Evolutionary conservation across 1,140 invertebrate genomes (phyloP).

Genomic region (Diploscapter pachys): DNA sequence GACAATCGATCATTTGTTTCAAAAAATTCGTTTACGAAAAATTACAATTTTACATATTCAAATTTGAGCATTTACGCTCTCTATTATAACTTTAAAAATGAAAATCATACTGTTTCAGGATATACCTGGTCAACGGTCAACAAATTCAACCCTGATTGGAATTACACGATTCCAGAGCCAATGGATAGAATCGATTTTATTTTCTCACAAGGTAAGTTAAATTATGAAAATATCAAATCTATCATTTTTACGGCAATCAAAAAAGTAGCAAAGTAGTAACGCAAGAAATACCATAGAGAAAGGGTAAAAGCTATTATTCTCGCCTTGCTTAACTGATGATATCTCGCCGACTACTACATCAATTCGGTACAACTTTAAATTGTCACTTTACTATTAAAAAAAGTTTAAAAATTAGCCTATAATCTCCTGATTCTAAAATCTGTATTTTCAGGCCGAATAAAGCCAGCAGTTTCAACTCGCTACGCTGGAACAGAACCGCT

Average conservation of each 20-base stretch:
- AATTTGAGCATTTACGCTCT: too few species aligned
- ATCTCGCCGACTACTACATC: too few species aligned
- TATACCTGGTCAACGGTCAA: slow-evolving; percentile 48
- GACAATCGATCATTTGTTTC: too few species aligned
- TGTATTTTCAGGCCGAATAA: slow-evolving; percentile 16
- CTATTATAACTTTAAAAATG: too few species aligned
- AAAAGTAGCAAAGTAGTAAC: not conserved
- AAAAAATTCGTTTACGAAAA: too few species aligned
- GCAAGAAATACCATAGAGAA: too few species aligned
- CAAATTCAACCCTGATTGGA: slow-evolving; percentile 45
- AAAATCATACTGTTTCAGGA: slow-evolving; percentile 16
- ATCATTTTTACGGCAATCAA: slow-evolving; percentile 3
- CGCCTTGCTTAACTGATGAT: too few species aligned
- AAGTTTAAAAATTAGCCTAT: too few species aligned
- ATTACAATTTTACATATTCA: too few species aligned
- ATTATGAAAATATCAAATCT: not conserved
- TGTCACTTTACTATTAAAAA: too few species aligned
- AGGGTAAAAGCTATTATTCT: too few species aligned
- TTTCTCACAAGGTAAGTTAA: slow-evolving; percentile 40
- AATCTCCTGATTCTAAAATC: not conserved
- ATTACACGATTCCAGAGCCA: slow-evolving; percentile 51
- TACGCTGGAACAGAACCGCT: slow-evolving; percentile 42
- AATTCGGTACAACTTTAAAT: too few species aligned
- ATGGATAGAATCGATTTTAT: slow-evolving; percentile 52
- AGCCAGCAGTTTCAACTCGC: slow-evolving; percentile 17